A percentile compares a stretch with the other conserved stretches of the same genome.
phyloP scores from a whole-genome alignment of 30 jellyfish, hydroid and myxozoan species.

The Cassiopea xamachana region DNA sequence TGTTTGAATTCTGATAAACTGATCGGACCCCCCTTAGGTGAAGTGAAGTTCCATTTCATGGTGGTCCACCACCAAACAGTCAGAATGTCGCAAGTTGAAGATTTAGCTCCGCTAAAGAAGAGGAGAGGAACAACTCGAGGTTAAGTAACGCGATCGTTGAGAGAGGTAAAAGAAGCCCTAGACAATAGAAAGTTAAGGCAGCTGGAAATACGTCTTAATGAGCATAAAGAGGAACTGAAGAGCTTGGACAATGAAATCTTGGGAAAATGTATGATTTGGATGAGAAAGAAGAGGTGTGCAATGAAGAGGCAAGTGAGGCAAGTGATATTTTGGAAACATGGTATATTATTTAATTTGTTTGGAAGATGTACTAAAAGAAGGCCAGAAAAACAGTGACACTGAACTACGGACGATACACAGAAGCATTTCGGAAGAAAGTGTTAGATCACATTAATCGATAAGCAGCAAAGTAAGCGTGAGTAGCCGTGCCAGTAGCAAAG shows the following conservation, averaged over 20 bases:
- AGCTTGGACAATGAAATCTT: background rate
- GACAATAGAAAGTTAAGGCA: background rate
- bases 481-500: no score
- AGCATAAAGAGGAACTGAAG: background rate
- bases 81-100: no score
- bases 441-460: background rate
- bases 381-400: background rate
- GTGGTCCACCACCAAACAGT: no score
- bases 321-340: conserved; percentile 1
- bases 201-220: background rate
- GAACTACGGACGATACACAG: background rate
- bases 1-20: no score
- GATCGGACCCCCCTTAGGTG: no score
- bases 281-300: background rate
- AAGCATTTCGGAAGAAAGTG: background rate
- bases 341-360: no score
- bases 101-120: no score
- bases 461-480: no score
- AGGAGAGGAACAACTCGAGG: no score
- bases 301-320: conserved; percentile 4
- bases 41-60: no score
- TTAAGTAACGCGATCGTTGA: no score
- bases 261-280: background rate
- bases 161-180: no score
- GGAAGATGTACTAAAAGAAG: background rate